Evolutionary conservation across 2,113 vertebrate genomes (phyloP), one percentile per base, ranked within the genome.

Genomic region (Oryzias melastigma): DNA sequence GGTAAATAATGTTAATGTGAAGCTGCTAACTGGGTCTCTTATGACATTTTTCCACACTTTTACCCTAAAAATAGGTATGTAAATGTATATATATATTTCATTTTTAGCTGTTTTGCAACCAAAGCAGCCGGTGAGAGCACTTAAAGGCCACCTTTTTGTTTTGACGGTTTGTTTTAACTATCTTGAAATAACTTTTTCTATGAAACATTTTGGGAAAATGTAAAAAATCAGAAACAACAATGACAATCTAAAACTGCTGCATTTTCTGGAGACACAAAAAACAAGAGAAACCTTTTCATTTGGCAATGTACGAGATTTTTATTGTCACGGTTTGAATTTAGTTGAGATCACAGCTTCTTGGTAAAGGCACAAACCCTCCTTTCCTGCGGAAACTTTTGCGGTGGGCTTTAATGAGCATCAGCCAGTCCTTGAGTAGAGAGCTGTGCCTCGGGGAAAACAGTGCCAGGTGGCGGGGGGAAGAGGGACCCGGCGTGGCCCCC

Each of bases 301-400:
- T 74, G 73, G 76, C 80, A 76, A 83, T 68, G 65, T 81, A 71
- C 72, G 50, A 64, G 58, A 68, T 64, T 65, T 89, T 89, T 84
- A 84, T 84, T 82, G 44, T 78, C 62, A 76, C 71, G 70, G 63
- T 76, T 78, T 85, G 47, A 82, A 79, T 45, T 71, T 76, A 68
- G 68, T 60, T 14, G 62, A 51, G 47, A 75, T 71, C 45, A 52
- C 65, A 51, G 62, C 77, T 77, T 82, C 71, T 56, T 55, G 67
- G 63, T 82, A 75, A 71, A 70, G 68, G 53, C 57, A 62, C 18
- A 13, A 60, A 72, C 75, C 76, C 62, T 91, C 81, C 86, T 93
- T 93, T 93, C 91, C 92, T 92, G 78, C 92, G 82, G 75, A 93
- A 92, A 81, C 90, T 93, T 79, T 93, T 93, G 25, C 91, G 88